phyloP scores from a whole-genome alignment of 1,140 invertebrate genomes.

The Homarus americanus region DNA sequence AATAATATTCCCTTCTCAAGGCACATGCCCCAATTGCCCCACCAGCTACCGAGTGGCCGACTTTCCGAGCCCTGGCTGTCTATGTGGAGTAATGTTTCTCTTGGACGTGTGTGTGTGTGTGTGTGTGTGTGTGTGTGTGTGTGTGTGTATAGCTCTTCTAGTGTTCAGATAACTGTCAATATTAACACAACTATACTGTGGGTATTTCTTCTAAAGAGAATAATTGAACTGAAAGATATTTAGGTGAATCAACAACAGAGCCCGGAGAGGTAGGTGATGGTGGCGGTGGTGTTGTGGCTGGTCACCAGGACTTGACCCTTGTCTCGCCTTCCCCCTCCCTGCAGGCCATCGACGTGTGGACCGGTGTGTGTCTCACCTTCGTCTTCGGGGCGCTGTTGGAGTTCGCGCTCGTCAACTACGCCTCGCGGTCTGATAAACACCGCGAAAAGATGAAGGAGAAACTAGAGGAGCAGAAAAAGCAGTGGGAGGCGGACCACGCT shows the following conservation, averaged over 20 bases:
- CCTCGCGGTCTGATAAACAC: conserved; percentile 79
- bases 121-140: conserved; percentile 19
- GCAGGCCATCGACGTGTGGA: conserved; percentile 84
- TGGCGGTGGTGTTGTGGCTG: background rate
- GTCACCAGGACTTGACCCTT: background rate
- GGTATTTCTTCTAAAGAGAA: background rate
- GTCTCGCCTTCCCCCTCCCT: background rate
- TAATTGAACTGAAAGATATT: too few species aligned
- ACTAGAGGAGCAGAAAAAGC: conserved; percentile 86
- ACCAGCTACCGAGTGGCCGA: background rate
- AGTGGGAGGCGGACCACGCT: conserved; percentile 81
- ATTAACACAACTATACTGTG: background rate
- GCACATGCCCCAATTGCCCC: background rate
- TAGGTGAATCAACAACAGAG: background rate
- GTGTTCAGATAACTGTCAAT: background rate
- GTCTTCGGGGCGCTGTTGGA: conserved; percentile 82
- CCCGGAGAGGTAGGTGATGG: background rate
- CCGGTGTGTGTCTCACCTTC: conserved; percentile 81
- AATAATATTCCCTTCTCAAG: background rate
- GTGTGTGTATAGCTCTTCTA: background rate
- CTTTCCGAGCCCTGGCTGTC: background rate
- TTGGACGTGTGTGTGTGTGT: too few species aligned
- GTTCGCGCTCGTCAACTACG: conserved; percentile 82
- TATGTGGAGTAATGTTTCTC: conserved; percentile 6
- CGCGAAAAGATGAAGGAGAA: conserved; percentile 84